phyloP scores from a whole-genome alignment of 2,797 vertebrate genomes.

The Dryobates pubescens region DNA sequence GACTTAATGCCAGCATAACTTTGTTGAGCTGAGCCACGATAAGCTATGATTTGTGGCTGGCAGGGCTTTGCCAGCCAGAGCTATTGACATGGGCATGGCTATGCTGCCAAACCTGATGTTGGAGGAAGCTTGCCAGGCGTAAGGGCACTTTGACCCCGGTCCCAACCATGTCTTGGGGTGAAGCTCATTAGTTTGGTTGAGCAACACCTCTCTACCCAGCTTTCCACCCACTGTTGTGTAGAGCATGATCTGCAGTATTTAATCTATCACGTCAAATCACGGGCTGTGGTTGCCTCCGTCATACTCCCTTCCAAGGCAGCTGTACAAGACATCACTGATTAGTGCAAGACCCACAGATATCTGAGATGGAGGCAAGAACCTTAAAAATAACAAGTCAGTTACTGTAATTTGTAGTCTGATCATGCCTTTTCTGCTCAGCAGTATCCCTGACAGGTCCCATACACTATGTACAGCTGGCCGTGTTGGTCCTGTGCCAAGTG shows the following conservation, averaged over 20 bases:
- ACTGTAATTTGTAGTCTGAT: constrained; percentile 41
- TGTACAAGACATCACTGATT: background rate
- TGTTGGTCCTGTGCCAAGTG: constrained; percentile 60
- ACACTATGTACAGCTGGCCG: constrained; percentile 52
- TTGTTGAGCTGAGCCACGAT: background rate
- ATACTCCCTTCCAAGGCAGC: background rate
- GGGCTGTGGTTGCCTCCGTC: background rate
- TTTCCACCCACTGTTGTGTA: background rate
- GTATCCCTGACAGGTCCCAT: constrained; percentile 52
- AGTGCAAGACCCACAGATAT: background rate
- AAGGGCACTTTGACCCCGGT: background rate
- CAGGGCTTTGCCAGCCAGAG: background rate
- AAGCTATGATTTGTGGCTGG: constrained; percentile 19
- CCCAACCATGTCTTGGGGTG: rapidly evolving
- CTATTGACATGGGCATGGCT: background rate
- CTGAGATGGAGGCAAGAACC: background rate
- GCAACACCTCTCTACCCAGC: rapidly evolving
- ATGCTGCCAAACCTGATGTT: background rate
- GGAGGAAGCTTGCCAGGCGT: background rate
- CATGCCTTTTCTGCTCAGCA: constrained; percentile 10
- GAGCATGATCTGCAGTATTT: background rate
- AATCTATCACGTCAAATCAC: background rate
- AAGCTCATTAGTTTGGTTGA: background rate
- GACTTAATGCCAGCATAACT: background rate
- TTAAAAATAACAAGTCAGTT: constrained; percentile 3